Percentiles rank a stretch among this genome's conserved stretches.
Conservation (phyloP, 30 jellyfish, hydroid and myxozoan genomes). For the Aurelia sp. region DNA sequence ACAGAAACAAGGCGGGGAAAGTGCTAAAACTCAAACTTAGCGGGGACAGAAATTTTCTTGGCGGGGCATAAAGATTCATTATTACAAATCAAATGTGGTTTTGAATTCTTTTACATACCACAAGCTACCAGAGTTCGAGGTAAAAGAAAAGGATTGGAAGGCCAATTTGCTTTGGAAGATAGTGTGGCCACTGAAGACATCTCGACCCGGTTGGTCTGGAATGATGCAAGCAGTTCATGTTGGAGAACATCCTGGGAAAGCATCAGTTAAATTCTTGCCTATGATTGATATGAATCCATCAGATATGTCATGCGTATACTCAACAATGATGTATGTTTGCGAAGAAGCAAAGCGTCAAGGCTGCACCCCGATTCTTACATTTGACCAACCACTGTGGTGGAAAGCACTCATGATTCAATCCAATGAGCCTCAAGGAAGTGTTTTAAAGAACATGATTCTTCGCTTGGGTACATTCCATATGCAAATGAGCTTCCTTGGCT, state of each 20-base stretch:
- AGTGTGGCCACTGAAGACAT: background rate
- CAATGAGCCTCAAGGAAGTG: constrained; percentile 9
- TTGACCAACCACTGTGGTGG: constrained; percentile 70
- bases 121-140: constrained; percentile 8
- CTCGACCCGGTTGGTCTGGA: constrained; percentile 65
- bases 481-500: constrained; percentile 55
- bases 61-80: background rate
- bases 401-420: constrained; percentile 4
- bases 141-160: constrained; percentile 12
- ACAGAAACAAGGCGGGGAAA: too few relatives aligned
- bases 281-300: constrained; percentile 42
- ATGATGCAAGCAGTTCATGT: constrained; percentile 19
- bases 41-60: too few relatives aligned
- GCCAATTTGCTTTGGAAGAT: constrained; percentile 19
- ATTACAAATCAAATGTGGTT: constrained; percentile 9
- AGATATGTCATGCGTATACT: constrained; percentile 23
- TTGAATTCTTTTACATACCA: constrained; percentile 4
- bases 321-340: constrained; percentile 23
- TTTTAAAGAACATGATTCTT: background rate
- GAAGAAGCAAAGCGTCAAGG: constrained; percentile 18
- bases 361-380: constrained; percentile 27
- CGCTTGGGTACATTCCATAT: constrained; percentile 29
- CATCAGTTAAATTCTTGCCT: constrained; percentile 35
- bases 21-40: too few relatives aligned
- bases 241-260: constrained; percentile 42